Evolutionary conservation across 1,140 invertebrate genomes (phyloP).

Genomic region (Drosophila trapezifrons): DNA sequence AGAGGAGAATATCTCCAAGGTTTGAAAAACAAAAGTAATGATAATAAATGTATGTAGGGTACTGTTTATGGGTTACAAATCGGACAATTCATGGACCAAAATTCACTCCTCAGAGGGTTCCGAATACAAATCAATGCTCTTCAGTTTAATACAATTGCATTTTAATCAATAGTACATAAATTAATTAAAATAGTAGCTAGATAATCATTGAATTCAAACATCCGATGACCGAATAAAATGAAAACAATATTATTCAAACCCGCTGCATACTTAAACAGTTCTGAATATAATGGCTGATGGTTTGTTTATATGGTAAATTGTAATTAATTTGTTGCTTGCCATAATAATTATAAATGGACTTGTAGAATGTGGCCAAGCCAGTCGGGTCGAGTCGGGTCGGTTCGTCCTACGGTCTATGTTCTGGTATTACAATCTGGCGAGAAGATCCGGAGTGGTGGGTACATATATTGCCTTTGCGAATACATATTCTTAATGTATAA

Average conservation of each 20-base stretch:
- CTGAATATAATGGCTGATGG: constrained; percentile 57
- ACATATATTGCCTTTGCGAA: constrained; percentile 17
- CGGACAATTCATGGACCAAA: neutral
- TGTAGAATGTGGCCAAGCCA: constrained; percentile 46
- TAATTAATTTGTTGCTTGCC: constrained; percentile 64
- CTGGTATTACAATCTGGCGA: constrained; percentile 11
- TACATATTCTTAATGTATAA: constrained; percentile 47
- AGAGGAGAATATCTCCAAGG: neutral
- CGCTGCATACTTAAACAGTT: constrained; percentile 48
- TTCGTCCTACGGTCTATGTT: constrained; percentile 15
- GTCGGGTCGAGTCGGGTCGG: constrained; percentile 8
- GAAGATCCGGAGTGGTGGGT: constrained; percentile 20
- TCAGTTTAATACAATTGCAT: constrained; percentile 16
- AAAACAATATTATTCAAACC: constrained; percentile 30
- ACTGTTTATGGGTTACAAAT: neutral
- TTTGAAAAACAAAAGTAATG: neutral
- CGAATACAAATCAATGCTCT: neutral
- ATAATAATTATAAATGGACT: constrained; percentile 59
- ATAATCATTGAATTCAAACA: constrained; percentile 12
- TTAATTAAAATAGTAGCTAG: constrained; percentile 12
- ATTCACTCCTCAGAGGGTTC: too few relatives aligned
- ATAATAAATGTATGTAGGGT: neutral
- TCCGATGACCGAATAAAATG: neutral
- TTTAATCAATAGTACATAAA: constrained; percentile 26
- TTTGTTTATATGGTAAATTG: constrained; percentile 62